phyloP scores from a whole-genome alignment of 2,797 vertebrate genomes.

The Coccyzus lansbergi region DNA sequence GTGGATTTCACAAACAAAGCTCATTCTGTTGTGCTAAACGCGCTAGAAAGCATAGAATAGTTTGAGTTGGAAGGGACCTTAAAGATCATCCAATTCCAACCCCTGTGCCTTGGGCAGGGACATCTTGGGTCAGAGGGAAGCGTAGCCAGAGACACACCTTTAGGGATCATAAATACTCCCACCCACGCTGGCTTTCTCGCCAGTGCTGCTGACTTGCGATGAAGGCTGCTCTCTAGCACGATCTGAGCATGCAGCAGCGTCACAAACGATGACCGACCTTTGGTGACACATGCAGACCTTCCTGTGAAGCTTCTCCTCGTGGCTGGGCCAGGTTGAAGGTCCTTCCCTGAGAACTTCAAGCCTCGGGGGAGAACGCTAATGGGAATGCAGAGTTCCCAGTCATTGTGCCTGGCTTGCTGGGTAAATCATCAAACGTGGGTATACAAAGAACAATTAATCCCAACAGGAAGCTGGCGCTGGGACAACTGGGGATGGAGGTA shows the following conservation, averaged over 20 bases:
- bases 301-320: not conserved
- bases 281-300: not conserved
- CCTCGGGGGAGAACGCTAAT: not conserved
- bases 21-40: not conserved
- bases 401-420: slow-evolving; percentile 21
- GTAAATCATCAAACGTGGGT: slow-evolving; percentile 55
- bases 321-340: not conserved
- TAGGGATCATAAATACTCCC: not conserved
- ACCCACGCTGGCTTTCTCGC: not conserved
- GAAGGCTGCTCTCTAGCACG: not conserved
- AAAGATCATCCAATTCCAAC: too few species aligned
- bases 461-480: slow-evolving; percentile 36
- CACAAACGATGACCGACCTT: not conserved
- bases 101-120: too few species aligned
- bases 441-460: slow-evolving; percentile 58
- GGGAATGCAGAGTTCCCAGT: slow-evolving; percentile 7
- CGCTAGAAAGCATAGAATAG: not conserved
- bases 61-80: too few species aligned
- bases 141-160: not conserved
- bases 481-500: slow-evolving; percentile 50
- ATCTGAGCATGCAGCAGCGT: not conserved
- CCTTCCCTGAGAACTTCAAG: not conserved
- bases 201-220: not conserved
- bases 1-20: not conserved
- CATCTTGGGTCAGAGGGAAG: not conserved